Conservation (phyloP, 2,888 invertebrate species). For the Zaprionus lineosus region DNA sequence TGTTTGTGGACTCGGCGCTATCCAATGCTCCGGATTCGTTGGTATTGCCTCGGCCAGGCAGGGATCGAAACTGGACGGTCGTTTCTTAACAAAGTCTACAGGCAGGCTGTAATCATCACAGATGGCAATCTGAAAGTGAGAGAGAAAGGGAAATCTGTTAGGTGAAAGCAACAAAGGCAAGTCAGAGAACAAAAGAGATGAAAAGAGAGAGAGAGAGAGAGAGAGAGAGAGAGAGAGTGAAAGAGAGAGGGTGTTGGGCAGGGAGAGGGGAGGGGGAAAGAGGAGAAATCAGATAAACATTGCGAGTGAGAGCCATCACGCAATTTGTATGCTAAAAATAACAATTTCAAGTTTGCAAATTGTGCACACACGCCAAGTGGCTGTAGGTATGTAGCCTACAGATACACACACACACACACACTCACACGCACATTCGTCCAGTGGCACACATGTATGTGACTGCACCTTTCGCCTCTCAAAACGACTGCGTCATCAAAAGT, state of each 20-base stretch:
- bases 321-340: slow-evolving; percentile 57
- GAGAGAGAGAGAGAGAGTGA: not conserved
- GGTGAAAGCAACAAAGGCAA: not conserved
- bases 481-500: slow-evolving; percentile 55
- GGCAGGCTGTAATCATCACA: slow-evolving; percentile 94
- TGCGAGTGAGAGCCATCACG: slow-evolving; percentile 13
- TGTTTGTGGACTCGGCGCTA: slow-evolving; percentile 82
- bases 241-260: no score
- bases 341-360: slow-evolving; percentile 38
- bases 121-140: slow-evolving; percentile 88
- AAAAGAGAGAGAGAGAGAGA: not conserved
- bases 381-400: not conserved
- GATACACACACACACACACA: slow-evolving; percentile 19
- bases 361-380: slow-evolving; percentile 6
- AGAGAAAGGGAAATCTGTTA: not conserved
- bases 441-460: not conserved
- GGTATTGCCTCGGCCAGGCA: slow-evolving; percentile 85
- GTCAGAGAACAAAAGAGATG: not conserved
- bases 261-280: no score
- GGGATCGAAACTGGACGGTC: slow-evolving; percentile 87
- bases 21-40: slow-evolving; percentile 82
- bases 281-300: not conserved
- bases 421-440: slow-evolving; percentile 1
- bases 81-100: slow-evolving; percentile 90
- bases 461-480: no score